Evolutionary conservation across 1,140 invertebrate species (phyloP), one percentile per base, ranked within the genome.

Genomic region (Cecropterus lyciades): DNA sequence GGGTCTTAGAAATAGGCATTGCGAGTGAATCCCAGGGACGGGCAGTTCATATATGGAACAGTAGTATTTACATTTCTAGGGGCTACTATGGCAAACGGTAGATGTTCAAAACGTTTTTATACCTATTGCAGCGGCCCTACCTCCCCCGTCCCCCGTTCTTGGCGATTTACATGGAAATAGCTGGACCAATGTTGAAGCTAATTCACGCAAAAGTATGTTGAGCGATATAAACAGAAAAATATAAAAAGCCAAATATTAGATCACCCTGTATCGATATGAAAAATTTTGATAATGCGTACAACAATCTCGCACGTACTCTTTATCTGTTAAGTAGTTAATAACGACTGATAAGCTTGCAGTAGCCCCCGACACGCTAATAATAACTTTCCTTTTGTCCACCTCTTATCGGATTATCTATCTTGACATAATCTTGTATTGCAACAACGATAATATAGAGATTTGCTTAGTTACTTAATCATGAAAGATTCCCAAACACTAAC

Each of bases 291-390:
- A 70, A 70, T 49, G 40, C n/a, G 11, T 9, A 51, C 30, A 13
- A 45, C 56, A 70, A 66, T 70, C 63, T 52, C 11, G 63, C 68
- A 70, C 68, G 63, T 70, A 65, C 24, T 10, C 33, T 62, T 70
- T 70, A 70, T 70, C 63, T 53, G 40, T 33, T 60, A 46, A 64
- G 33, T 45, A 60, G 33, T 52, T 40, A 43, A 63, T 40, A 55
- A 55, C 5, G 9, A 55, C 33, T 42, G 52, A 55, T 55, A 55
- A 55, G 6, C 30, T n/a, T 49, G 1, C 48, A 51, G 15, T 27
- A 30, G 48, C 48, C 14, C 24, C n/a, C 24, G 27, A 30, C 13
- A 8, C 20, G 48, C 27, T 51, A 51, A 51, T 51, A 30, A 51
- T 51, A 51, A 30, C 48, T 30, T 49, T 3, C 24, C 24, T 30